phyloP scores from a whole-genome alignment of 2,888 invertebrate genomes.

The Caenorhabditis doughertyi region DNA sequence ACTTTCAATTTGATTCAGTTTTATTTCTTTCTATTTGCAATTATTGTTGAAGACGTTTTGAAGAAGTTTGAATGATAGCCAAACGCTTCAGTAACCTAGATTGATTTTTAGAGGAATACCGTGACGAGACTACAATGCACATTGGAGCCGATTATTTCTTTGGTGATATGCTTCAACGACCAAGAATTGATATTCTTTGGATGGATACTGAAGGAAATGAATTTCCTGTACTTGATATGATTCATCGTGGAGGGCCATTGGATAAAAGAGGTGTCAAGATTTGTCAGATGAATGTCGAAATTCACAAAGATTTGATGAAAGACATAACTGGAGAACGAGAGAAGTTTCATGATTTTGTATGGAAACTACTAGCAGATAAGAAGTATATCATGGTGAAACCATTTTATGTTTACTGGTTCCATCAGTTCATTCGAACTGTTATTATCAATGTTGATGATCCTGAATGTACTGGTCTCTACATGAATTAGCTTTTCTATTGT shows the following conservation, averaged over 20 bases:
- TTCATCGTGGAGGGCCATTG: conserved; percentile 38
- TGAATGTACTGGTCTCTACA: conserved; percentile 42
- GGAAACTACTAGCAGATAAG: conserved; percentile 30
- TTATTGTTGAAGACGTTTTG: no score
- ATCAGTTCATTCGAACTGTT: conserved; percentile 46
- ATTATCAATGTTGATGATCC: conserved; percentile 45
- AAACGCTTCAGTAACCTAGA: no score
- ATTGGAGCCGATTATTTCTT: conserved; percentile 53
- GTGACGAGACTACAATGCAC: conserved; percentile 42
- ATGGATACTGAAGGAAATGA: conserved; percentile 53
- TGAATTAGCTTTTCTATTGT: neutral
- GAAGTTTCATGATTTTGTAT: conserved; percentile 45
- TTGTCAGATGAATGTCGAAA: conserved; percentile 53
- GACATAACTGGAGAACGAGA: conserved; percentile 29
- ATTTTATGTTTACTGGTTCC: conserved; percentile 36
- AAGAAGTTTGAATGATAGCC: no score
- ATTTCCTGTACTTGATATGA: conserved; percentile 33
- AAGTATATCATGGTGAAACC: conserved; percentile 51
- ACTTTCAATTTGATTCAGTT: no score
- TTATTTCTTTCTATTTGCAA: no score
- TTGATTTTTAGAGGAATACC: conserved; percentile 21
- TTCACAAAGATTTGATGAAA: conserved; percentile 37
- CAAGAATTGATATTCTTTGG: conserved; percentile 43
- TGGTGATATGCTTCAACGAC: conserved; percentile 29
- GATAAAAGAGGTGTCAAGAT: conserved; percentile 38